These are phyloP conservation scores for Octomys mimax DNA, from an alignment of 2,797 vertebrate species.

Conservation along the genomic window DNA sequence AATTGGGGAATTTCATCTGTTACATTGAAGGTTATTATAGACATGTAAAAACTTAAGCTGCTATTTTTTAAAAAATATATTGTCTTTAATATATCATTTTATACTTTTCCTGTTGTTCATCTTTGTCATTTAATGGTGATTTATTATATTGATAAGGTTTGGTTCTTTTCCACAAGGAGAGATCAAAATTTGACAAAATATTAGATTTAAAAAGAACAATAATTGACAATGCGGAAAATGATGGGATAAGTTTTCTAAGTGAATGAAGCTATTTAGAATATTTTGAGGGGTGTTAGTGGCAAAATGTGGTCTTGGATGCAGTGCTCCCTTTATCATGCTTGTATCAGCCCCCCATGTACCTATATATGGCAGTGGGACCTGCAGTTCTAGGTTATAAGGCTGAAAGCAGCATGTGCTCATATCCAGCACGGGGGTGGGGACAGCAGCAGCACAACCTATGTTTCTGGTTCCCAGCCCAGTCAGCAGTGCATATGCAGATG, in stretches of 20 bases:
- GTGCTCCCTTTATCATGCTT: not conserved
- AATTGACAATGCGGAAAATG: not conserved
- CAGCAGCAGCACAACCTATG: not conserved
- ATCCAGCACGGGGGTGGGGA: not conserved
- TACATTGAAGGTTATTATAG: not conserved
- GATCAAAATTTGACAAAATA: not conserved
- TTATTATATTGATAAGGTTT: not conserved
- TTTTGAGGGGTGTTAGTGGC: not conserved
- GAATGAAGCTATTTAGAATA: not conserved
- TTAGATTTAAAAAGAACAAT: not conserved
- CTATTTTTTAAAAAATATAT: not conserved
- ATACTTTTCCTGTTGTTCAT: not conserved
- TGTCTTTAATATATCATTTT: not conserved
- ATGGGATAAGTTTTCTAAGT: not conserved
- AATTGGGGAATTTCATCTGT: not conserved
- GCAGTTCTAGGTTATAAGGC: too few relatives aligned
- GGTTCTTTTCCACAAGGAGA: not conserved
- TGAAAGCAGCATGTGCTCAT: not conserved
- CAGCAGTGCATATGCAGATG: not conserved
- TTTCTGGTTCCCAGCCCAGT: not conserved
- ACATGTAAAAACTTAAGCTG: not conserved
- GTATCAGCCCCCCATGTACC: not conserved
- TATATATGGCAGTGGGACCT: too few relatives aligned
- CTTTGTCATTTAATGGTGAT: not conserved
- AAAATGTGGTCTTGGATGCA: not conserved